Evolutionary conservation across 2,797 vertebrate species (phyloP).

Genomic region (Ctenopoma kingsleyae): DNA sequence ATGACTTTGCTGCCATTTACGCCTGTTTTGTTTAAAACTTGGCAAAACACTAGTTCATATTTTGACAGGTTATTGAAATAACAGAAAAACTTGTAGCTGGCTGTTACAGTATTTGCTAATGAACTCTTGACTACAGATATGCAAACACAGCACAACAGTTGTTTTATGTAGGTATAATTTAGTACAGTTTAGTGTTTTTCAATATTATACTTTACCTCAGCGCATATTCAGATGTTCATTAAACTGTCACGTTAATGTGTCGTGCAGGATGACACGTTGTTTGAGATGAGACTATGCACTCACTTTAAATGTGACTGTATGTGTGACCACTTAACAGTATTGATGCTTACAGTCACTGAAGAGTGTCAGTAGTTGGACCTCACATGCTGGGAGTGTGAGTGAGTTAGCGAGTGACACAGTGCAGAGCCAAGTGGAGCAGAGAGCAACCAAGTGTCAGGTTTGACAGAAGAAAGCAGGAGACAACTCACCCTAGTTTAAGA

Average conservation of each 20-base stretch:
- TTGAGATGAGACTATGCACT: not conserved
- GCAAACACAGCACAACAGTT: conserved; percentile 11
- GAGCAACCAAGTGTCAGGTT: conserved; percentile 11
- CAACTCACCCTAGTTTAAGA: not conserved
- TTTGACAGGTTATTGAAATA: conserved; percentile 7
- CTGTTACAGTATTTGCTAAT: conserved; percentile 20
- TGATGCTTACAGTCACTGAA: conserved; percentile 15
- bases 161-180: conserved; percentile 8
- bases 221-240: conserved; percentile 2
- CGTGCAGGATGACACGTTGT: not conserved
- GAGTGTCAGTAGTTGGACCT: conserved; percentile 42
- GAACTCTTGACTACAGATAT: conserved; percentile 40
- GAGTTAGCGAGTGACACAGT: conserved; percentile 39
- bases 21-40: conserved; percentile 9
- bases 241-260: conserved; percentile 19
- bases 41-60: conserved; percentile 2
- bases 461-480: conserved; percentile 9
- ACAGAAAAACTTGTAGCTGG: conserved; percentile 5
- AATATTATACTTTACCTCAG: conserved; percentile 47
- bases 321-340: conserved; percentile 11
- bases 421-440: conserved; percentile 50
- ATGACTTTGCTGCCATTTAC: not conserved
- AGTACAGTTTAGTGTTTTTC: conserved; percentile 6
- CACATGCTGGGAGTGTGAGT: conserved; percentile 16
- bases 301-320: not conserved